These are phyloP conservation scores for Octomys mimax DNA, from an alignment of 2,797 vertebrate species.

Conservation along the genomic window DNA sequence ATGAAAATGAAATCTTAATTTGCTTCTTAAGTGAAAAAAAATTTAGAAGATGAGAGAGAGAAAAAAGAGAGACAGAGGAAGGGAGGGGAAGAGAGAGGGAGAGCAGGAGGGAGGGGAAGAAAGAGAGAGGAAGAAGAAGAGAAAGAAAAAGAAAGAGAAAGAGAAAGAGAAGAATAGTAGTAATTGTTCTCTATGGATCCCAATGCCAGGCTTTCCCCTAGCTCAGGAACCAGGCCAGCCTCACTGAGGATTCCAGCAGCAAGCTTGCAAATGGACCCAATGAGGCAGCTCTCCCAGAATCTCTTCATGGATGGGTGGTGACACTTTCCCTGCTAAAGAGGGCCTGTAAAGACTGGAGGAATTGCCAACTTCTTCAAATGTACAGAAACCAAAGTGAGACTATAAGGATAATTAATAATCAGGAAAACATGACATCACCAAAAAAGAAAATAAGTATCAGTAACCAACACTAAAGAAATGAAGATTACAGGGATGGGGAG, in stretches of 20 bases:
- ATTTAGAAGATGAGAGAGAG: background rate
- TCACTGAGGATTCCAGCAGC: background rate
- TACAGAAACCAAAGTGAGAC: background rate
- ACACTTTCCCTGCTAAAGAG: background rate
- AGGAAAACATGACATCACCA: background rate
- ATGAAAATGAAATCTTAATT: constrained; percentile 76
- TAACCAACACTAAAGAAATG: background rate
- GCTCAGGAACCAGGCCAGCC: background rate
- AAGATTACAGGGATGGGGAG: background rate
- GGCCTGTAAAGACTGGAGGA: background rate
- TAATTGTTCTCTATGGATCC: background rate
- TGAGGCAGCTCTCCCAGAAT: background rate
- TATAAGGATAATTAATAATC: background rate
- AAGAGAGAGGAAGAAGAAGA: background rate
- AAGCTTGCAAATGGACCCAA: background rate
- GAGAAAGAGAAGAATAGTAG: background rate
- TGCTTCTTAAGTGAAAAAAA: constrained; percentile 40
- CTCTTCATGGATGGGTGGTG: background rate
- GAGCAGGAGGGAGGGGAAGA: background rate
- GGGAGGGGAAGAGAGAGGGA: background rate
- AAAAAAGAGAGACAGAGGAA: background rate
- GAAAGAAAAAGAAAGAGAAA: background rate
- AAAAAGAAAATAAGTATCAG: background rate
- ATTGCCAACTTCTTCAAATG: background rate
- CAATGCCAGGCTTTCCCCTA: background rate